A percentile compares a stretch with the other conserved stretches of the same genome.
These are phyloP conservation scores for Ostrea denselamellosa DNA, from an alignment of 1,140 invertebrate genomes.

Conservation along the genomic window DNA sequence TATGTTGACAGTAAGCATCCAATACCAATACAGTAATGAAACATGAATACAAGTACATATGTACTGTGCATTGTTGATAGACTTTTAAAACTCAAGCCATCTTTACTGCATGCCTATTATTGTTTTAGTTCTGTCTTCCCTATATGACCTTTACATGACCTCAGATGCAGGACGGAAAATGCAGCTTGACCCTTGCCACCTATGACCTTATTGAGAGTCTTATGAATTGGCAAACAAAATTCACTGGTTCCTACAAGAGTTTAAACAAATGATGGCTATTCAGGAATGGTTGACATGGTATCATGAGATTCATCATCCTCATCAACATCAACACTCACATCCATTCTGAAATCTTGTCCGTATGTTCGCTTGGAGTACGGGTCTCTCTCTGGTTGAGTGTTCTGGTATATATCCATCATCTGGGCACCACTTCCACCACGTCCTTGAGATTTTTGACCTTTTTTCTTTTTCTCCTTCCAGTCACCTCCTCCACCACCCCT, in stretches of 20 bases:
- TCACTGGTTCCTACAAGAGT: constrained; percentile 1
- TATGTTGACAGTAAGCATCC: too few species aligned
- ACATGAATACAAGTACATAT: too few species aligned
- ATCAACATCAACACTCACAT: constrained; percentile 57
- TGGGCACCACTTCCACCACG: neutral
- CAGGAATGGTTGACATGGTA: constrained; percentile 46
- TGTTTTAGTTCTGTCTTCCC: neutral
- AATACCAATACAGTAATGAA: too few species aligned
- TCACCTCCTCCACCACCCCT: constrained; percentile 47
- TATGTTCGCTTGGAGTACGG: neutral
- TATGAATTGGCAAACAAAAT: neutral
- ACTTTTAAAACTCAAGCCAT: too few species aligned
- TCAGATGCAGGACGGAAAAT: neutral
- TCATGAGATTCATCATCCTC: constrained; percentile 10
- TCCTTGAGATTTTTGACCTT: constrained; percentile 38
- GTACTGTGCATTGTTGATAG: too few species aligned
- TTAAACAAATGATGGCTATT: neutral
- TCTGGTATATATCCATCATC: neutral
- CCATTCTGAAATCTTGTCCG: constrained; percentile 56
- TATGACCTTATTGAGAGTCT: neutral
- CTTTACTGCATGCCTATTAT: too few species aligned
- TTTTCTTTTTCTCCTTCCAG: constrained; percentile 34
- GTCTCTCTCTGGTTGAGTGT: constrained; percentile 8
- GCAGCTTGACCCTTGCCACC: neutral
- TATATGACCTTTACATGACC: constrained; percentile 1